Evolutionary conservation across 2,797 vertebrate species (phyloP), one percentile per base, ranked within the genome.

Genomic region (Muscicapa striata): DNA sequence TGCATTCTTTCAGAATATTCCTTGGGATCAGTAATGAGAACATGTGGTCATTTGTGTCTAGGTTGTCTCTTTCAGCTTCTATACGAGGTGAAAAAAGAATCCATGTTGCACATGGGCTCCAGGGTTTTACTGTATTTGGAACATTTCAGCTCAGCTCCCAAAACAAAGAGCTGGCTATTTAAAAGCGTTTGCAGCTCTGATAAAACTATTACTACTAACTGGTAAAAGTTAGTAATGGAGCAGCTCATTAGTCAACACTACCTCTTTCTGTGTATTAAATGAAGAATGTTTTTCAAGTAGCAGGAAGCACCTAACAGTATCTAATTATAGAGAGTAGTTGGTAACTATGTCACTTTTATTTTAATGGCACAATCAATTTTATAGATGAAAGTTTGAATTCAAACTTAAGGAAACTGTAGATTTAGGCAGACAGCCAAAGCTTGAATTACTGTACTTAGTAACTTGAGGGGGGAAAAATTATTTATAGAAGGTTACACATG

Each of bases 361-460:
- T 97, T 97, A 97, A 97, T 90, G 94, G 73, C 59, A 89, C 84
- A 96, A 96, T 97, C 94, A 97, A 96, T 97, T 97, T 97, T 96
- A 96, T 89, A 95, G 95, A 96, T 95, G 94, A 95, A 97, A 97
- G 89, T 97, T 93, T 97, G 83, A 97, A 96, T 93, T 96, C 90
- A 97, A 97, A 97, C 87, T 94, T 95, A 45, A 96, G 89, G 94
- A 91, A 97, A 97, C 90, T 96, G 95, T 96, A 88, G 76, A 87
- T 95, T 92, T 95, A 92, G 96, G 91, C 94, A 95, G 51, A 13
- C 26, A 91, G 96, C 95, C 97, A 97, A 97, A 93, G 73, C 76
- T 79, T 87, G 93, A 94, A 95, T 97, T 93, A 89, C 84, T 61
- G 51, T 92, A 70, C 89, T 92, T 89, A 75, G 94, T 81, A 96